These are phyloP conservation scores for Alces alces DNA, from an alignment of 2,113 vertebrate species.

Conservation along the genomic window DNA sequence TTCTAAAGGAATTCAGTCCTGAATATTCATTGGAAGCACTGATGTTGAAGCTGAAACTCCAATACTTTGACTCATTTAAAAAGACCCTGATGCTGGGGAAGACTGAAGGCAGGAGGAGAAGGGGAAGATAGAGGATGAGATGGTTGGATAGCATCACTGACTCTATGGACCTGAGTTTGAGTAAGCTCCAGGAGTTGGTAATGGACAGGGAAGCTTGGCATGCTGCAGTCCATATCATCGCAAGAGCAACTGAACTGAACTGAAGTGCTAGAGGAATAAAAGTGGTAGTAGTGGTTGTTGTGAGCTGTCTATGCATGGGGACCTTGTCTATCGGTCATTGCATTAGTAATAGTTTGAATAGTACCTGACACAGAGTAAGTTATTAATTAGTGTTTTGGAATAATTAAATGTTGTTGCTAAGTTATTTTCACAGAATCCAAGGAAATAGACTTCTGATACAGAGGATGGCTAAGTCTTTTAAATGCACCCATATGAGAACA, in stretches of 20 bases:
- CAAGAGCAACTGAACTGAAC: neutral
- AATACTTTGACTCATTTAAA: neutral
- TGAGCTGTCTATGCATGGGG: neutral
- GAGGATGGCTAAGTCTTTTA: neutral
- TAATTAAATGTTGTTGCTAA: neutral
- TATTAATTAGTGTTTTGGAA: neutral
- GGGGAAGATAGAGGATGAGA: neutral
- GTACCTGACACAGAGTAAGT: neutral
- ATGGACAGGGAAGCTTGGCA: neutral
- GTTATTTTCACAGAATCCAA: neutral
- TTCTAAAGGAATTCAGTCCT: neutral
- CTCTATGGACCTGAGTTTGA: neutral
- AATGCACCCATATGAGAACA: neutral
- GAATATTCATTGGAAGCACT: neutral
- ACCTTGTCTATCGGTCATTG: neutral
- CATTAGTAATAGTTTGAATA: neutral
- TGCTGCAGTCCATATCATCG: neutral
- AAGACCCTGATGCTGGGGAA: neutral
- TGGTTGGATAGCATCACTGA: neutral
- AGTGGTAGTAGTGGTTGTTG: neutral
- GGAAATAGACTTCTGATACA: neutral
- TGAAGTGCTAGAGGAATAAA: neutral
- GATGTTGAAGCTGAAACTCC: neutral
- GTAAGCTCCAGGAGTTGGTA: neutral
- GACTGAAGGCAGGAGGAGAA: neutral